A percentile compares a stretch with the other conserved stretches of the same genome.
Conservation (phyloP, 2,113 vertebrate species). For the Amblyornis subalaris region DNA sequence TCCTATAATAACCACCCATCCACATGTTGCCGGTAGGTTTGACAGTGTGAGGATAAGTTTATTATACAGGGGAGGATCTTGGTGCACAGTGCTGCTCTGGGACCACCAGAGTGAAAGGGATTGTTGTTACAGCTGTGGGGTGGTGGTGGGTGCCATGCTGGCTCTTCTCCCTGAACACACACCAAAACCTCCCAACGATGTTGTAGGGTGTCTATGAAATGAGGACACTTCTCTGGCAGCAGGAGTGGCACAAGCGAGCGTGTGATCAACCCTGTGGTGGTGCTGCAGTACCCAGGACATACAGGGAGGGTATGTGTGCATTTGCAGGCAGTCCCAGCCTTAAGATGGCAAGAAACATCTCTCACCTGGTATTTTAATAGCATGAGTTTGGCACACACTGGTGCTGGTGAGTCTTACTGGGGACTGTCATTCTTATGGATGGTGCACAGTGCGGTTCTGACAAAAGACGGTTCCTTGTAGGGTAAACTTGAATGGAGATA, state of each 20-base stretch:
- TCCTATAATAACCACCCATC: neutral
- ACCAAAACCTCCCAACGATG: fast-evolving
- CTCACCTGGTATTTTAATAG: neutral
- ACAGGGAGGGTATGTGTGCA: fast-evolving
- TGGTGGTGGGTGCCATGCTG: too few species aligned
- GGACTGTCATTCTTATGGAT: fast-evolving
- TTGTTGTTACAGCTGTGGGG: neutral
- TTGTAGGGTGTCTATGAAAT: neutral
- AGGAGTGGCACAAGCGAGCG: fast-evolving
- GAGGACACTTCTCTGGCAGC: neutral
- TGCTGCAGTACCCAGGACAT: neutral
- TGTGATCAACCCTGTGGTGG: fast-evolving
- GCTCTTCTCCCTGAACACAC: neutral
- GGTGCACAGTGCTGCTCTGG: neutral
- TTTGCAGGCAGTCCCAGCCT: neutral
- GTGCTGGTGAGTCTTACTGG: neutral
- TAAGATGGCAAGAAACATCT: neutral
- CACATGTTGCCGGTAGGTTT: neutral
- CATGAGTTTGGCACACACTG: neutral
- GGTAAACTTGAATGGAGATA: neutral
- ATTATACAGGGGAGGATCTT: fast-evolving
- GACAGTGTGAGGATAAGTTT: fast-evolving
- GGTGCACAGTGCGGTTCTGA: neutral
- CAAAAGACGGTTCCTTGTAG: neutral
- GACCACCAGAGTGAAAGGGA: neutral